These are phyloP conservation scores for Drosophila fulvimacula DNA, from an alignment of 2,888 invertebrate species.

Conservation along the genomic window DNA sequence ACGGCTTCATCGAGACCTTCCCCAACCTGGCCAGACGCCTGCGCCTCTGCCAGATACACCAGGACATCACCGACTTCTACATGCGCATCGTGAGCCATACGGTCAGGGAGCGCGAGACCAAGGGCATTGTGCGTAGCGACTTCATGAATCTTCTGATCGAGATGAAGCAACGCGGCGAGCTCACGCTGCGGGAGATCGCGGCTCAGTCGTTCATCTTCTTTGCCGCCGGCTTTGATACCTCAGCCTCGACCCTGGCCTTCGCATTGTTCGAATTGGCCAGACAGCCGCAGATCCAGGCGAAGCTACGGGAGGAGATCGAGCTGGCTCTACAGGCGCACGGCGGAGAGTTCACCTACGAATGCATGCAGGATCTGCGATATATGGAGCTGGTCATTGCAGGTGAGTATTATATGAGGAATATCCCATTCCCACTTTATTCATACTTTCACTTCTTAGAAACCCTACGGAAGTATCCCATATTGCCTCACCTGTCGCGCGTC, in stretches of 20 bases:
- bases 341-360: constrained; percentile 83
- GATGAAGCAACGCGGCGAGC: constrained; percentile 68
- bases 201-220: constrained; percentile 86
- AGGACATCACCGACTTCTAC: constrained; percentile 74
- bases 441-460: constrained; percentile 84
- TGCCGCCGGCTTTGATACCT: constrained; percentile 86
- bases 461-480: constrained; percentile 86
- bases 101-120: constrained; percentile 80
- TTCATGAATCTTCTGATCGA: constrained; percentile 85
- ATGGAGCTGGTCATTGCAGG: constrained; percentile 85
- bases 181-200: constrained; percentile 84
- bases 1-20: constrained; percentile 59
- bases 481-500: constrained; percentile 85
- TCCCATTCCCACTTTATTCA: background rate
- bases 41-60: constrained; percentile 57
- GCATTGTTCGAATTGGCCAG: constrained; percentile 85
- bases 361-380: constrained; percentile 84
- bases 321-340: constrained; percentile 79
- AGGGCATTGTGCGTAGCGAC: constrained; percentile 82
- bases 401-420: constrained; percentile 40
- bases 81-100: constrained; percentile 81
- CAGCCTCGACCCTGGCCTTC: constrained; percentile 85
- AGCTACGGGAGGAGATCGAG: constrained; percentile 84
- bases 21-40: constrained; percentile 63
- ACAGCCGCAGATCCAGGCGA: constrained; percentile 85